Base-by-base conservation (phyloP, 2,113 vertebrate genomes). In the Myxocyprinus asiaticus region DNA sequence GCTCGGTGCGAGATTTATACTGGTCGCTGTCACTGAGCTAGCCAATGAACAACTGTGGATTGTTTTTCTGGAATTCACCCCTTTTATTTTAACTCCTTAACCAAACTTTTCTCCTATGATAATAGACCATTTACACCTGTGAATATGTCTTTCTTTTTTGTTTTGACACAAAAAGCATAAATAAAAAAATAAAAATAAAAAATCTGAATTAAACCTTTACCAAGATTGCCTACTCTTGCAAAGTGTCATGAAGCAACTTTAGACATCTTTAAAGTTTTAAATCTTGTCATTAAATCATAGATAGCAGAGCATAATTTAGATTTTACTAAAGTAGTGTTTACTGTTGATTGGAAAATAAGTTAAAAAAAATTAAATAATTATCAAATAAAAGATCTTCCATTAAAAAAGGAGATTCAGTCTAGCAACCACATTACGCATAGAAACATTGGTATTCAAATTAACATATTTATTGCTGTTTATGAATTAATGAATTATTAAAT, bases 11-110 rank as follows among this genome's bases (percentile, higher is more conserved):
- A 11, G 55, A 59, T 72, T 71, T 71, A n/a, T 15, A 58, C 5
- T 3, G 55, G 53, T 11, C 9, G 9, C 50, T 51, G 9, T 51
- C 50, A 58, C 14, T 58, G 55, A 6, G 5, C 55, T 43, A 73
- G 9, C 70, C 70, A 73, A 73, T 73, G 55, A 73, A 47, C 43
- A 61, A 9, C 55, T 45, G 2, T 45, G n/a, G 43, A 59, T 61
- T 59, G 4, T 51, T 9, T 17, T 17, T 15, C 9, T 71, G 68
- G 14, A 15, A 58, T 58, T 71, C 42, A 51, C 51, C 17, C 53
- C 43, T 58, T 3, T 58, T 5, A 45, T 45, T 58, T 70, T 0
- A 70, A 58, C 51, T 0, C 4, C 33, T 50, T 5, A 42, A 2
- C 8, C 4, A n/a, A 4, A 45, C 47, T 6, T 14, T 45, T 42